Evolutionary conservation across 64 coral and sea anemone species (phyloP), one percentile per base, ranked within the genome.

Genomic region (Acropora yongei): DNA sequence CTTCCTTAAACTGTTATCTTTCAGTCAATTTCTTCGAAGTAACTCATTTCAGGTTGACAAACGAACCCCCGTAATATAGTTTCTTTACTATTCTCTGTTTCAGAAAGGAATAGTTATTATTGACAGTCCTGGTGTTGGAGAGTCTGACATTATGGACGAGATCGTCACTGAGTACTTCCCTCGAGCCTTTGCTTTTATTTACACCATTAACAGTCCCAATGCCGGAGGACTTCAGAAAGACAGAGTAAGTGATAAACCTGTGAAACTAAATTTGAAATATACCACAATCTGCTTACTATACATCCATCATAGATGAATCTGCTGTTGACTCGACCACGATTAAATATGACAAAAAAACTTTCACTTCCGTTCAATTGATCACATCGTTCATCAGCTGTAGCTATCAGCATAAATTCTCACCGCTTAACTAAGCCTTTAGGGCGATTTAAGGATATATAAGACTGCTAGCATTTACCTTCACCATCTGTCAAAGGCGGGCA

Each of bases 211-310:
- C 76, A 78, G 76, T 78, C 45, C 76, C 45, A 78, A 78, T 42
- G 76, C 76, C 44, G 45, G 76, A 78, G 47, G 76, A 51, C 16
- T 78, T 78, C 76, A 78, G 46, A 78, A 50, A 78, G 76, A 78
- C 4, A 78, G 76, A 78, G 76, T 78, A 14, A 78, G 76, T 17
- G 18, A 8, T 63, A 63, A 0, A 63, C 10, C 16, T 63, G 58
- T 63, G 9, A 63, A 63, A 63, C 58, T 12, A 63, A 63, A 63
- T 13, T 8, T 10, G 7, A 63, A 55, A 55, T 55, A 55, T 55
- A 55, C 51, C 51, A 10, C 10, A 10, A 7, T 3, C 51, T 5
- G 58, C 58, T 63, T 1, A 63, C 58, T 63, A 13, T 63, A 3
- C 8, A 63, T 63, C 58, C 58, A 55, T 5, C 10, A 55, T 55